Evolutionary conservation across 1,140 invertebrate species (phyloP).

Genomic region (Lithobius niger): DNA sequence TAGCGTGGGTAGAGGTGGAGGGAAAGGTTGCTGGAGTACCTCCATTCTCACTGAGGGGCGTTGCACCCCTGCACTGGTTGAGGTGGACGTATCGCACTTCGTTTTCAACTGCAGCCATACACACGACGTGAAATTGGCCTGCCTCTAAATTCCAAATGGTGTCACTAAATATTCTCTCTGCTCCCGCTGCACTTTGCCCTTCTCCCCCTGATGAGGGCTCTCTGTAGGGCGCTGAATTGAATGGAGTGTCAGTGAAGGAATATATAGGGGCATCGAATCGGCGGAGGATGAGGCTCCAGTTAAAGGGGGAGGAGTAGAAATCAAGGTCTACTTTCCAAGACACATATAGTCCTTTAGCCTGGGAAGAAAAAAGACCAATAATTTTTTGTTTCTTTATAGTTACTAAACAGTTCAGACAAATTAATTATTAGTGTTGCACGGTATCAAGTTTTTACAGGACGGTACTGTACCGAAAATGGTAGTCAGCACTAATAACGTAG

Average conservation of each 20-base stretch:
- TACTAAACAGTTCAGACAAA: no score
- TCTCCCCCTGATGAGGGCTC: neutral
- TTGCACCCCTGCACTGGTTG: conserved; percentile 8
- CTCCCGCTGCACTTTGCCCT: no score
- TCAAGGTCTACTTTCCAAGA: conserved; percentile 7
- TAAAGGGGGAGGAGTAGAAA: neutral
- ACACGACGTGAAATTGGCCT: neutral
- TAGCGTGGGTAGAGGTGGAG: no score
- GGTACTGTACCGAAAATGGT: no score
- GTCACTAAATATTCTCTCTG: conserved; percentile 7
- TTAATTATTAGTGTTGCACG: no score
- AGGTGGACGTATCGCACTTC: conserved; percentile 10
- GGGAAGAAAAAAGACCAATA: no score
- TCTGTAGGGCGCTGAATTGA: neutral
- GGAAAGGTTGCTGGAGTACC: no score
- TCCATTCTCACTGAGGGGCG: neutral
- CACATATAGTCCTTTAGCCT: neutral
- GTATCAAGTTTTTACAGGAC: no score
- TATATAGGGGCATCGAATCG: neutral
- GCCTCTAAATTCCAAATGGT: conserved; percentile 6
- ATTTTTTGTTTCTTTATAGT: no score
- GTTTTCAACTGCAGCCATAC: conserved; percentile 7
- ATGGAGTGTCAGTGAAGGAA: neutral
- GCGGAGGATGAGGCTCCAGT: conserved; percentile 10
- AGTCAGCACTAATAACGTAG: no score